Base-by-base conservation (phyloP, 1,140 invertebrate genomes). In the Portunus trituberculatus region DNA sequence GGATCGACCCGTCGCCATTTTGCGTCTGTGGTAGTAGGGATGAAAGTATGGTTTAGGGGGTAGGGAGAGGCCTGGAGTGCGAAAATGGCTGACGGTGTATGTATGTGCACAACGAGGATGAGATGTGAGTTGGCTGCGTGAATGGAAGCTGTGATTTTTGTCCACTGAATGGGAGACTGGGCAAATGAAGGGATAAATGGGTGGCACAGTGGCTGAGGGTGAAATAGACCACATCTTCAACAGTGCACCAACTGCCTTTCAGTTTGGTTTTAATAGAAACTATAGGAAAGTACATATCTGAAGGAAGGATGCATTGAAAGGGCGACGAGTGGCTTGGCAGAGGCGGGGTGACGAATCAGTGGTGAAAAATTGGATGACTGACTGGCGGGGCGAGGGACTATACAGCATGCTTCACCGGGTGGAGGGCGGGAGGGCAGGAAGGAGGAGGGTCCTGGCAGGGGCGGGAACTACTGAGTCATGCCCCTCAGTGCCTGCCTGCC, bases 1-100 rank as follows among this genome's bases (percentile, higher is more conserved):
- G n/a, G 67, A 76, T 76, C 67, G 67, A 76, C 67, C 67, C 67
- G 67, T 76, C 67, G 67, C 67, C 67, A 76, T 76, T 76, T 76
- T 76, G 67, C 67, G 67, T 25, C 25, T 25, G 67, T 76, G 67
- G 67, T 76, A 0, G 67, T 76, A n/a, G 67, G 67, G 67, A 76
- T 20, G 20, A 76, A n/a, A n/a, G 20, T n/a, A 76, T 76, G 67
- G 67, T 76, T 76, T 76, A 76, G 20, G 67, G 67, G 67, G 67
- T n/a, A 59, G 52, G 12, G 52, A 59, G 52, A 59, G 52, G 52
- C 52, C 52, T 59, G 52, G 16, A 10, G 16, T 76, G 67, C n/a
- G 67, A 76, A 76, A 76, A 76, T 76, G 67, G 67, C 67, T 76
- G 67, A 76, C 67, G 52, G 10, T 10, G 52, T 59, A 59, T 20